Evolutionary conservation across 2,797 vertebrate genomes (phyloP).

Genomic region (Heterohyrax brucei): DNA sequence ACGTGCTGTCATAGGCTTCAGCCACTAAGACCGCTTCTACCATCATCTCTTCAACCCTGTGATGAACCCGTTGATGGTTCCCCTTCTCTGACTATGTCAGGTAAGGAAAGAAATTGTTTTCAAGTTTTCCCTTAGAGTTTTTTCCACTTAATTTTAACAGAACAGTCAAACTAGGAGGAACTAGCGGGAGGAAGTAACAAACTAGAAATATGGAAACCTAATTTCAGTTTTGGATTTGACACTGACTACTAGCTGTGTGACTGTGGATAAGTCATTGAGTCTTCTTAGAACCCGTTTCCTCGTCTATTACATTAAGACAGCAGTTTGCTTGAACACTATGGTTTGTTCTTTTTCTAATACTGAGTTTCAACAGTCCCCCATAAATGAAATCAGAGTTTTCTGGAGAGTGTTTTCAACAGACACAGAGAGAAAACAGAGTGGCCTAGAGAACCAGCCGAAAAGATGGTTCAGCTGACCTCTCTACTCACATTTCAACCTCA

Average conservation of each 20-base stretch:
- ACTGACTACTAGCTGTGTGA: background rate
- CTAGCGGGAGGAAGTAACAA: background rate
- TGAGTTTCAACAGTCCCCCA: background rate
- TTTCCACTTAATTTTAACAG: background rate
- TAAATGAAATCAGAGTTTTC: conserved; percentile 13
- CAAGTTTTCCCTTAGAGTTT: background rate
- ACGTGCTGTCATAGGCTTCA: background rate
- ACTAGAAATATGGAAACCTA: background rate
- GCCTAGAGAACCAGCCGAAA: background rate
- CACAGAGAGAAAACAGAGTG: background rate
- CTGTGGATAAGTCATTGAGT: background rate
- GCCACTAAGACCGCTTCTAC: background rate
- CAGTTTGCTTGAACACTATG: background rate
- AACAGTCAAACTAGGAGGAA: background rate
- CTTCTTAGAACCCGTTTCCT: background rate
- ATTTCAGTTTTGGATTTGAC: conserved; percentile 4
- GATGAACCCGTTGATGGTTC: background rate
- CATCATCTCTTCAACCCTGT: background rate
- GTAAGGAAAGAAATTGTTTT: conserved; percentile 58
- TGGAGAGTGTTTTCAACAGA: background rate
- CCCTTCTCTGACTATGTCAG: conserved; percentile 72
- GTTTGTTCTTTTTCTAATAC: background rate
- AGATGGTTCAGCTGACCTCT: background rate
- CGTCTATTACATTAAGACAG: background rate
- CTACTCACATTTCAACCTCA: background rate